phyloP scores from a whole-genome alignment of 2,888 invertebrate species.

The Diarsia mendica region DNA sequence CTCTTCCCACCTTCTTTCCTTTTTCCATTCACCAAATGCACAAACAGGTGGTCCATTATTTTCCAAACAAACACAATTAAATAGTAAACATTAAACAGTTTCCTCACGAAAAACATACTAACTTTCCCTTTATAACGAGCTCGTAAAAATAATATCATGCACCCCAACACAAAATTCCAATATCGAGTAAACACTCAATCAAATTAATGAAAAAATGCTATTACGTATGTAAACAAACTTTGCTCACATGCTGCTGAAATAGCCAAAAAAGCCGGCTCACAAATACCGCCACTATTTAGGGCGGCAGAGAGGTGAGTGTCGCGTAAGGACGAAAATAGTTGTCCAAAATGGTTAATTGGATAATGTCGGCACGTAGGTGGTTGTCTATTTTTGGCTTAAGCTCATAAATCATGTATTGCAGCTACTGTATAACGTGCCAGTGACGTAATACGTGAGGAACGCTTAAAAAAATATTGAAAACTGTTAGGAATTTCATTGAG shows the following conservation, averaged over 20 bases:
- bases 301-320: constrained; percentile 9
- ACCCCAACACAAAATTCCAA: constrained; percentile 2
- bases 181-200: constrained; percentile 38
- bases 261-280: constrained; percentile 7
- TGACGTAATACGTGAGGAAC: constrained; percentile 49
- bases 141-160: constrained; percentile 14
- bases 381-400: constrained; percentile 56
- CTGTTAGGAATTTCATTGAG: constrained; percentile 43
- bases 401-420: constrained; percentile 61
- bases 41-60: not conserved
- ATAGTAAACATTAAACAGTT: constrained; percentile 10
- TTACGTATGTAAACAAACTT: constrained; percentile 36
- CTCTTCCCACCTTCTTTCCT: too few species aligned
- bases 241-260: not conserved
- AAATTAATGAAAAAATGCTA: constrained; percentile 50
- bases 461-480: constrained; percentile 15
- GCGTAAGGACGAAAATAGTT: constrained; percentile 44
- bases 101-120: not conserved
- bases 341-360: constrained; percentile 52
- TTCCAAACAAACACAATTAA: not conserved
- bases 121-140: not conserved
- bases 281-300: constrained; percentile 23
- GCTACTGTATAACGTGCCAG: constrained; percentile 14
- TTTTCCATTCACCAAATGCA: not conserved
- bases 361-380: constrained; percentile 20